Conservation (phyloP, 1,140 invertebrate genomes). For the Coptotermes formosanus region DNA sequence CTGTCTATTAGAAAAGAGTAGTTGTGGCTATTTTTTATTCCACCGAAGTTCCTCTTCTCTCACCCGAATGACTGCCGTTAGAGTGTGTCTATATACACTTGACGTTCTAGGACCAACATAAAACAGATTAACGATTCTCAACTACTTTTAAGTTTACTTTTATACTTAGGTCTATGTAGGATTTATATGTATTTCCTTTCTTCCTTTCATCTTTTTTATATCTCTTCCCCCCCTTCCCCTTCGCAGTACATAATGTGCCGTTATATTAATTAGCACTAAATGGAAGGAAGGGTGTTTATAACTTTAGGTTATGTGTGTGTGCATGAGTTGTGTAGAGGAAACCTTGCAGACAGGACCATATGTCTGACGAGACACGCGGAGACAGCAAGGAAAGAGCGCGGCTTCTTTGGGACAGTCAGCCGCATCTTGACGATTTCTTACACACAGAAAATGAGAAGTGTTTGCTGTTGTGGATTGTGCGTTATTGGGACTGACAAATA, state of each 20-base stretch:
- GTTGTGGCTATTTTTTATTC: not conserved
- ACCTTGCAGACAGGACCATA: not conserved
- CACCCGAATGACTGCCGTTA: not conserved
- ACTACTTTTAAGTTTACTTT: slow-evolving; percentile 9
- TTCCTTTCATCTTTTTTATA: not conserved
- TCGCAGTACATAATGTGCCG: not conserved
- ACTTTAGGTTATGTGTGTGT: not conserved
- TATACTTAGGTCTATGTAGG: slow-evolving; percentile 19
- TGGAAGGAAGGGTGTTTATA: not conserved
- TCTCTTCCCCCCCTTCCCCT: not conserved
- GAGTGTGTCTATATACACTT: slow-evolving; percentile 2
- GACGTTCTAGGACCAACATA: slow-evolving; percentile 15
- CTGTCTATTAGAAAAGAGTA: not conserved
- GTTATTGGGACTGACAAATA: too few species aligned
- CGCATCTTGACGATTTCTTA: too few species aligned
- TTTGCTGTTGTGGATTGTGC: too few species aligned
- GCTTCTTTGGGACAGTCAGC: too few species aligned
- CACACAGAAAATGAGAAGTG: too few species aligned
- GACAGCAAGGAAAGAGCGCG: too few species aligned
- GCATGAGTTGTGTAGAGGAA: not conserved
- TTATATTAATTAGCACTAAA: slow-evolving; percentile 10
- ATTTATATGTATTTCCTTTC: slow-evolving; percentile 18
- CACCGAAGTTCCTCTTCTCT: not conserved
- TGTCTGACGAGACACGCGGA: not conserved
- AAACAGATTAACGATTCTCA: not conserved